Percentiles rank a stretch among this genome's conserved stretches.
These are phyloP conservation scores for Caranx ignobilis DNA, from an alignment of 2,113 vertebrate species.

Conservation along the genomic window DNA sequence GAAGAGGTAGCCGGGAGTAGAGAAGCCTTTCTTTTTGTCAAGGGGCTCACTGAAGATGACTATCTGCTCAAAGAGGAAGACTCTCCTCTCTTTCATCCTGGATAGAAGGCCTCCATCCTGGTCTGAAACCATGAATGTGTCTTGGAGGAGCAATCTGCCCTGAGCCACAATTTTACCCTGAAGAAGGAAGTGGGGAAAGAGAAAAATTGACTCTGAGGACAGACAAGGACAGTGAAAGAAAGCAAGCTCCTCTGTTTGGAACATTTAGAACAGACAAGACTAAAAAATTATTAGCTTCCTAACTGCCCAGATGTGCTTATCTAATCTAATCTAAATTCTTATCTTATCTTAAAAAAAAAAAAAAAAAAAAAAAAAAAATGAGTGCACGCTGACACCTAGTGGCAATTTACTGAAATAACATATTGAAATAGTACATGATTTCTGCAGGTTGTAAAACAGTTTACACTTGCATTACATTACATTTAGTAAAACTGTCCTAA, in stretches of 20 bases:
- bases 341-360: too few relatives aligned
- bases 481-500: not conserved
- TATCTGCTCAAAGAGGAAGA: slow-evolving; percentile 98
- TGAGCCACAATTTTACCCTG: slow-evolving; percentile 99
- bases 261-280: not conserved
- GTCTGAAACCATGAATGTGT: slow-evolving; percentile 96
- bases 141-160: slow-evolving; percentile 95
- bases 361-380: not conserved
- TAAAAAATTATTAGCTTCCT: not conserved
- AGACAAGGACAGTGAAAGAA: not conserved
- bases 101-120: slow-evolving; percentile 93
- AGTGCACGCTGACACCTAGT: slow-evolving; percentile 59
- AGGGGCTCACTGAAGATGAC: slow-evolving; percentile 98
- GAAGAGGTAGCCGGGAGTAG: slow-evolving; percentile 96
- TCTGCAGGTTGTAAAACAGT: too few relatives aligned
- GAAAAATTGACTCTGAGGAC: not conserved
- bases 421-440: not conserved
- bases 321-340: too few relatives aligned
- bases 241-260: not conserved
- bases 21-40: slow-evolving; percentile 98
- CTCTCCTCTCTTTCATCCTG: slow-evolving; percentile 94
- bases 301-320: not conserved
- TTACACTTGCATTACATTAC: not conserved
- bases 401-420: not conserved
- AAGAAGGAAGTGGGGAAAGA: slow-evolving; percentile 27